Base-by-base conservation (phyloP, 2,113 vertebrate species). In the Cairina moschata region DNA sequence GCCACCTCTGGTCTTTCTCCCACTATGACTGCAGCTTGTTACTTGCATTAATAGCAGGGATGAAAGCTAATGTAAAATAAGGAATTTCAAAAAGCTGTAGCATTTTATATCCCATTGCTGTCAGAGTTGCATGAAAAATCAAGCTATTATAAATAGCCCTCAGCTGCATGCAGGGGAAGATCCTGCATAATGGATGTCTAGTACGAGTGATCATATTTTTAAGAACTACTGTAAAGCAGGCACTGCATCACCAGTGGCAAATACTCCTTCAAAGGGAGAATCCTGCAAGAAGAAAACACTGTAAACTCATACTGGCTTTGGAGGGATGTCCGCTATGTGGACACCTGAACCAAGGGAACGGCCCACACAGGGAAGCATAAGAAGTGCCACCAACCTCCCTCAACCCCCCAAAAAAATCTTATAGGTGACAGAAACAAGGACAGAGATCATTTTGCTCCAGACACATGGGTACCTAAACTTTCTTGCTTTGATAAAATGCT, bases 161-260 rank as follows among this genome's bases (percentile, higher is more conserved):
- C 17, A 46, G 14, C 55, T 52, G 66, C 40, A 48, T 2, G 9
- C 29, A 93, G 21, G 38, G 17, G 44, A 69, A 83, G 48, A 42
- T 56, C 78, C 80, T 84, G 25, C 29, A 22, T 46, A 25, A 2
- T 32, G n/a, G 26, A 25, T 82, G 36, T 38, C 38, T 76, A 34
- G 15, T 44, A 42, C 13, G 20, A 88, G 54, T 6, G 50, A 84
- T 17, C 5, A 1, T 7, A 32, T 78, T 65, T 67, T 56, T 58
- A 54, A 69, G 69, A 92, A 68, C 16, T 17, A 2, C 46, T 46
- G 34, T n/a, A 59, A 42, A 63, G 42, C 17, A 86, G 31, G 22
- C 63, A 66, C 32, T 67, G 17, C 25, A 65, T 22, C 46, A 36
- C 0, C 0, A 56, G 21, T 1, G n/a, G n/a, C 34, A 62, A 54